Evolutionary conservation across 92 coral and sea anemone species (phyloP), one percentile per base, ranked within the genome.

Genomic region (Zoanthus gigantus): DNA sequence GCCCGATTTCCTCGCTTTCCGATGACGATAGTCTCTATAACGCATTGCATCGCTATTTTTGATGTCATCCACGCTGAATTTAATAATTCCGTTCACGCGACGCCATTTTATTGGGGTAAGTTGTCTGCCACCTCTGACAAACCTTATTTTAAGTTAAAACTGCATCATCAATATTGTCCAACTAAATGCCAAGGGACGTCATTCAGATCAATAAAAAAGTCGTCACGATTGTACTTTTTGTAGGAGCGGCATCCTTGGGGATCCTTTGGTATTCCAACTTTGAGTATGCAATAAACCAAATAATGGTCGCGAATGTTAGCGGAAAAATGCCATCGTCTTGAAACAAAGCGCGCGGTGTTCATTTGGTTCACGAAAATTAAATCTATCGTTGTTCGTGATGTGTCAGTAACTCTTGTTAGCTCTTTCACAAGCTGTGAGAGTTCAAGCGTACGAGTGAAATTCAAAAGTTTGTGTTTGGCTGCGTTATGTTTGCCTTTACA

Each of bases 11-110:
- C 88, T 23, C 23, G 23, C 23, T 23, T 23, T 23, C 23, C 23
- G 23, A 23, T 23, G 23, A 23, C 23, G 23, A 32, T 72, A 37
- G n/a, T 7, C 53, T 0, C 52, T 37, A 7, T 72, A 32, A 72
- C 50, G 77, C 52, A 72, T 32, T 72, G 52, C 52, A 0, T 0
- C 77, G 52, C 77, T 32, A 85, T 85, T 85, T 85, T 71, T 23
- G 89, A 63, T 13, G 83, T 85, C 89, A 60, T 85, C 89, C 89
- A 85, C 53, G 83, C 45, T 0, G 60, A 75, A 44, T 85, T 56
- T 23, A 23, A 23, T 23, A 71, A 74, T 52, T 74, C 88, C 88
- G 0, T 74, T 74, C 4, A 73, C 88, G 34, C 89, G 63, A 7
- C 52, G 83, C 72, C 16, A 54, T 68, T 4, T 58, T 34, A 14